Evolutionary conservation across 1,140 invertebrate species (phyloP).

Genomic region (Leptinotarsa defecta): DNA sequence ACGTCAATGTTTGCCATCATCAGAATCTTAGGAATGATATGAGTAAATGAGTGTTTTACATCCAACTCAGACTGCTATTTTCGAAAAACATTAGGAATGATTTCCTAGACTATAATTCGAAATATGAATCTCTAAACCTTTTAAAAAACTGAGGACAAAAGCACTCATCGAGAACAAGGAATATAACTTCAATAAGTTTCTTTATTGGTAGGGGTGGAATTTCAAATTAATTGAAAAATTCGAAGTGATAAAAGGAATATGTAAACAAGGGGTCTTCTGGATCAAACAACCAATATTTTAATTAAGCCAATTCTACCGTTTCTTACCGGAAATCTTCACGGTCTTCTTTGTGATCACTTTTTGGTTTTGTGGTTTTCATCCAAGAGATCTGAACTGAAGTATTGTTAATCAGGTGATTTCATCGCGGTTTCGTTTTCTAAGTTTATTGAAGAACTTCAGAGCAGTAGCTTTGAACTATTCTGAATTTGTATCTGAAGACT

Average conservation of each 20-base stretch:
- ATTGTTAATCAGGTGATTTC: neutral
- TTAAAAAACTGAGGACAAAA: slow-evolving; percentile 23
- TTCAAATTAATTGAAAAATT: slow-evolving; percentile 28
- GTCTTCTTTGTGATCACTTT: slow-evolving; percentile 18
- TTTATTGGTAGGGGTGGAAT: slow-evolving; percentile 17
- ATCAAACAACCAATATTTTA: slow-evolving; percentile 28
- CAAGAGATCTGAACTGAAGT: neutral
- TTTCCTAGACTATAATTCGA: neutral
- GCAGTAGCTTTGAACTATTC: too few relatives aligned
- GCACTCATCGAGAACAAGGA: slow-evolving; percentile 26
- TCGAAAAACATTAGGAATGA: too few relatives aligned
- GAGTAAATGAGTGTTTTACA: too few relatives aligned
- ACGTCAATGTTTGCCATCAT: too few relatives aligned
- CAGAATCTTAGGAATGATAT: too few relatives aligned
- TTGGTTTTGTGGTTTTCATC: slow-evolving; percentile 9
- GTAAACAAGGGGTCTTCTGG: slow-evolving; percentile 25
- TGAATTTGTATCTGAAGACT: too few relatives aligned
- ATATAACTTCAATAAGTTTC: slow-evolving; percentile 26
- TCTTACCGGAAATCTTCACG: slow-evolving; percentile 20
- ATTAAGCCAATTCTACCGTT: slow-evolving; percentile 24
- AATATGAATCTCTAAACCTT: slow-evolving; percentile 10
- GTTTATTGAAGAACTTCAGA: too few relatives aligned
- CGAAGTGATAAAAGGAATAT: slow-evolving; percentile 26
- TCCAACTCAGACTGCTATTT: too few relatives aligned
- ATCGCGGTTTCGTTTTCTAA: neutral